These are phyloP conservation scores for Gambusia affinis DNA, from an alignment of 2,113 vertebrate species.

Conservation along the genomic window DNA sequence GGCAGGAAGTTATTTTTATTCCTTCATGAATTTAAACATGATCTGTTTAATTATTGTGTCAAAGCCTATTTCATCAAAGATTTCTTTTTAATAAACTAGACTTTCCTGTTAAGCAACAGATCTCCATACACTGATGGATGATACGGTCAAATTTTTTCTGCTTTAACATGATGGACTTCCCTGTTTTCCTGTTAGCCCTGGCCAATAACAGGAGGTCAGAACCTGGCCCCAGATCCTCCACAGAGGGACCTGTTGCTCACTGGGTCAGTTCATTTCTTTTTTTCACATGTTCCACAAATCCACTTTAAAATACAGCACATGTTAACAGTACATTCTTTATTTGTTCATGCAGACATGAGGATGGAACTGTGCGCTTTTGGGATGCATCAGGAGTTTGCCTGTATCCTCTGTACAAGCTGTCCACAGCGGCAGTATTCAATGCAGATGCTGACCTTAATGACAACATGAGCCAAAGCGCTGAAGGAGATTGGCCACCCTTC, in stretches of 20 bases:
- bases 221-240: conserved; percentile 87
- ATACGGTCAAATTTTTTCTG: conserved; percentile 8
- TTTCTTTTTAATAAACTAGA: not conserved
- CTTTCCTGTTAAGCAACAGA: not conserved
- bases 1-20: too few species aligned
- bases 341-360: conserved; percentile 85
- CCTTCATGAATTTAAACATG: too few species aligned
- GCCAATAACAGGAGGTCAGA: conserved; percentile 93
- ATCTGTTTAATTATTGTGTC: not conserved
- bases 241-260: conserved; percentile 97
- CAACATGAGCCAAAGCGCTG: conserved; percentile 86
- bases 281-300: not conserved
- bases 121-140: not conserved
- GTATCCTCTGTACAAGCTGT: conserved; percentile 92
- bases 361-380: conserved; percentile 96
- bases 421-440: conserved; percentile 90
- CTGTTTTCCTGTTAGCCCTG: conserved; percentile 81
- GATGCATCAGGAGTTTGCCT: conserved; percentile 95
- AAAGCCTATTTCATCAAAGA: not conserved
- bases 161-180: conserved; percentile 10
- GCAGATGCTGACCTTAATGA: conserved; percentile 91
- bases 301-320: too few species aligned
- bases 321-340: not conserved
- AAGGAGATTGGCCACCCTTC: conserved; percentile 96
- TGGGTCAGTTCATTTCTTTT: conserved; percentile 80